Evolutionary conservation across 2,113 vertebrate species (phyloP).

Genomic region (Rhabdornis inornatus): DNA sequence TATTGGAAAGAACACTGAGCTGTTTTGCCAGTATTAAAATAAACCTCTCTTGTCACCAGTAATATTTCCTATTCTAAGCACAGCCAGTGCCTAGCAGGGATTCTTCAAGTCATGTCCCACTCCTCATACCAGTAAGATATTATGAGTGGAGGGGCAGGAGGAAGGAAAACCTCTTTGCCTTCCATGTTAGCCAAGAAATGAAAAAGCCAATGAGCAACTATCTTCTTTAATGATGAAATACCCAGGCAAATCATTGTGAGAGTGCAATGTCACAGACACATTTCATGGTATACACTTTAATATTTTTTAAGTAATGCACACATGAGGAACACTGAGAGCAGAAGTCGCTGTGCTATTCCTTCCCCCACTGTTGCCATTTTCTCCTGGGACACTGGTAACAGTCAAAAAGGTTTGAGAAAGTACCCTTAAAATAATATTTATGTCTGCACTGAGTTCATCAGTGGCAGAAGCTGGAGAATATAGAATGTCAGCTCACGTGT

Average conservation of each 20-base stretch:
- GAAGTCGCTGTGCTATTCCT: background rate
- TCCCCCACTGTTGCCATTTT: background rate
- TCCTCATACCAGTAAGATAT: background rate
- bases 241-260: background rate
- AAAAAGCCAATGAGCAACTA: background rate
- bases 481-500: rapidly evolving
- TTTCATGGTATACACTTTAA: background rate
- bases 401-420: background rate
- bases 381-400: background rate
- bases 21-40: background rate
- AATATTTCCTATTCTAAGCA: background rate
- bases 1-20: background rate
- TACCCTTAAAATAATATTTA: background rate
- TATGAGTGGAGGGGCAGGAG: background rate
- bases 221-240: background rate
- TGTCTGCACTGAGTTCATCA: background rate
- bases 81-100: background rate
- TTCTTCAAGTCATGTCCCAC: background rate
- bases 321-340: background rate
- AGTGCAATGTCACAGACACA: background rate
- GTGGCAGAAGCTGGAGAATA: background rate
- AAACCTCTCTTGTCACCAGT: background rate
- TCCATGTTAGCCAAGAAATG: background rate
- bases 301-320: background rate
- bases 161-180: background rate